Evolutionary conservation across 2,113 vertebrate species (phyloP), one percentile per base, ranked within the genome.

Genomic region (Anhinga anhinga): DNA sequence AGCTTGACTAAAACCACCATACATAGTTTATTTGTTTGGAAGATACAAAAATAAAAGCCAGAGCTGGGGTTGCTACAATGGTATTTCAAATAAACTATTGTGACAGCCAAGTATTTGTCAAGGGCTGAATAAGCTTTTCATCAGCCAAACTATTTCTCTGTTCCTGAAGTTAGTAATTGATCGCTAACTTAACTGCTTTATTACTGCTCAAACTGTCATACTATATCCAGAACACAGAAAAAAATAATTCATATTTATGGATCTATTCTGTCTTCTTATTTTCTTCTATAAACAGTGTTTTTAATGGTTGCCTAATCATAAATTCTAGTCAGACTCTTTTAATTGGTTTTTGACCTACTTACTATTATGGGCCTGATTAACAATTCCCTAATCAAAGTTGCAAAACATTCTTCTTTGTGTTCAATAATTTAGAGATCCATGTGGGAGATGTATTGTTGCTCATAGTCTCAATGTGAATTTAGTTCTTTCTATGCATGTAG

Each of bases 271-370:
- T 36, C 13, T 70, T 73, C 73, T 50, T 63, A 14, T 49, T 79
- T 86, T 72, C 62, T 93, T 92, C 63, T 84, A 81, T 88, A 78
- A 61, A 79, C 34, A 69, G 8, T 78, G 34, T 12, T 87, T 95
- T 91, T 93, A 96, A 93, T 93, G 71, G 47, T 81, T 95, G 44
- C 56, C 82, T 95, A 92, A 95, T 94, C 65, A 90, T 63, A 90
- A 73, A 98, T 97, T 98, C 93, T 30, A 96, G 86, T 95, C 97
- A 96, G 62, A 88, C 12, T 82, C 12, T 90, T 96, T 96, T 95
- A 97, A 97, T 97, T 97, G 92, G 36, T 88, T 97, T 97, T 97
- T 98, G 95, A 98, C 97, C 90, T 91, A 91, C 76, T 96, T 95
- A 96, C 73, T 67, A 90, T 83, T 87, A 92, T 73, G 40, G 50